Base-by-base conservation (phyloP, 2,113 vertebrate genomes). In the Zeus faber region DNA sequence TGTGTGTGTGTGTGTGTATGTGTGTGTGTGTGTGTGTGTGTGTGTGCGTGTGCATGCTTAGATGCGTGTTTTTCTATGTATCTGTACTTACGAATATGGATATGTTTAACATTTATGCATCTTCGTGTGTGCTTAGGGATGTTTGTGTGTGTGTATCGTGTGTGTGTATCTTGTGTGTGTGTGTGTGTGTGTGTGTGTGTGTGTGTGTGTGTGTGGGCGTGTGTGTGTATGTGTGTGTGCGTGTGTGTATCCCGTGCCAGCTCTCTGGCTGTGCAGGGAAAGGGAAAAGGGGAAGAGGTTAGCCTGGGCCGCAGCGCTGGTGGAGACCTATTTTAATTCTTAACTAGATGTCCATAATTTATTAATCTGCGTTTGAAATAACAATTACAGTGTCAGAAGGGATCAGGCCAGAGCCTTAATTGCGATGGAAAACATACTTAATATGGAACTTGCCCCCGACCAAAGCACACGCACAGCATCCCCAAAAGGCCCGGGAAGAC, bases 291-390 rank as follows among this genome's bases (percentile, higher is more conserved):
- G 87, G 80, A 82, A 79, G 74, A 88, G 86, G 85, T 81, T 83
- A 89, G 84, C 29, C 68, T 18, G 43, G 67, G 77, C 59, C 63
- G 58, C 66, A 76, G 68, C 76, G 47, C 75, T 65, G 69, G 66
- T 74, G 56, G 71, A 89, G 89, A 88, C 86, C 90, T 82, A 87
- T 93, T 94, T 97, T 91, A 92, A 94, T 93, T 93, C 90, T 90
- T 91, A 93, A 92, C 89, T 92, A 93, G 87, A 85, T 76, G 80
- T 85, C 84, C 86, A 93, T 94, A 87, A 93, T 93, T 95, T 96
- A 94, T 95, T 95, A 89, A 95, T 94, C 86, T 86, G 80, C 83
- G 89, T 94, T 92, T 92, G 88, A 94, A 95, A 95, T 93, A 92
- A 95, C 93, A 95, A 94, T 92, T 93, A 93, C 88, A 67, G 71